Conservation (phyloP, 2,113 vertebrate genomes). For the Prionailurus viverrinus region DNA sequence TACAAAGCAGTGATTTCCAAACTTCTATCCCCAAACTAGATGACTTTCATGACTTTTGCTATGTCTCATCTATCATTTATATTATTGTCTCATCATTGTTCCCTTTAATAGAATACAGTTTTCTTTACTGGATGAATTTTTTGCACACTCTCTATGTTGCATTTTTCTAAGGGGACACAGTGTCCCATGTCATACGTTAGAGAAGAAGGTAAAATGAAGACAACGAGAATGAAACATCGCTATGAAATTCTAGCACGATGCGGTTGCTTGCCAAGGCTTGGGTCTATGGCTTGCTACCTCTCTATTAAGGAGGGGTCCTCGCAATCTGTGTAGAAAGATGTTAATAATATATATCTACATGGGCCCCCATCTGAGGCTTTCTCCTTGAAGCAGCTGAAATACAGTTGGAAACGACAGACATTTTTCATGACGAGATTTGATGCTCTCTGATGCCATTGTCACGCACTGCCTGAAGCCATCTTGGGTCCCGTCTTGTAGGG, state of each 20-base stretch:
- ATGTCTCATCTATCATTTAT: background rate
- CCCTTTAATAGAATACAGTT: background rate
- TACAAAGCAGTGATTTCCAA: background rate
- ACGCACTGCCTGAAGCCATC: accelerated
- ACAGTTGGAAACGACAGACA: accelerated
- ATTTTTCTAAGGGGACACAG: background rate
- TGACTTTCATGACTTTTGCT: background rate
- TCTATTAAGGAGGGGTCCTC: background rate
- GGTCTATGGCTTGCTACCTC: background rate
- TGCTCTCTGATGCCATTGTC: accelerated
- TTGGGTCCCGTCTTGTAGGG: accelerated
- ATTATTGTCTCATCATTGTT: background rate
- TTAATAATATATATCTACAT: accelerated
- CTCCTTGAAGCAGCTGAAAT: background rate
- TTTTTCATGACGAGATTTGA: accelerated
- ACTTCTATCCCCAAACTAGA: too few relatives aligned
- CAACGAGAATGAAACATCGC: background rate
- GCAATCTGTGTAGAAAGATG: background rate
- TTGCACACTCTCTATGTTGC: background rate
- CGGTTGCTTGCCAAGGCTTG: background rate
- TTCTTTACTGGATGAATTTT: background rate
- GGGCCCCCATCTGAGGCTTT: background rate
- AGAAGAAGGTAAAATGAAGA: background rate
- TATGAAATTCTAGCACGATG: accelerated
- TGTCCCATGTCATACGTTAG: background rate